Base-by-base conservation (phyloP, 2,113 vertebrate genomes). In the Proterorhinus semilunaris region DNA sequence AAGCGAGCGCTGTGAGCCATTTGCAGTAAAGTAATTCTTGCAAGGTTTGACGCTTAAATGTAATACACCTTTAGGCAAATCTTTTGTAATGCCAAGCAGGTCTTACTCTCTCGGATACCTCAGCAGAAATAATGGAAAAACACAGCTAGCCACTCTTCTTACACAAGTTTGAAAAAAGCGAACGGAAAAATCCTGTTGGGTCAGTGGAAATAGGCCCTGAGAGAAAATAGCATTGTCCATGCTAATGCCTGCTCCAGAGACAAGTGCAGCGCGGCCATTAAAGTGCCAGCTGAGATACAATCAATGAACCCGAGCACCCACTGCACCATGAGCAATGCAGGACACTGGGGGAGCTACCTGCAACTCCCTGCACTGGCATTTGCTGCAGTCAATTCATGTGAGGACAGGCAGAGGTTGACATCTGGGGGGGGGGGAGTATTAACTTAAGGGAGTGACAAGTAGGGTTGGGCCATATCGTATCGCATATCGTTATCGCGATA, bases 151-250 rank as follows among this genome's bases (percentile, higher is more conserved):
- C 69, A 47, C 88, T 75, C 36, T 81, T 89, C 79, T 91, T 93
- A 85, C 90, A 83, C 89, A 80, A 84, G 74, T 91, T 86, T 75
- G 74, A 86, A 84, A 36, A 87, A 88, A 91, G 87, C 76, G 74
- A 93, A 88, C 69, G 87, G 91, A 94, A 94, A 91, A 96, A 92
- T 93, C 79, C 83, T 79, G 78, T 83, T 86, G 52, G 75, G 81
- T 80, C 82, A 92, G 82, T 93, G 92, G 93, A 94, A 95, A 93
- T 90, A 92, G 84, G 83, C 89, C 91, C 82, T 87, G 90, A 90
- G 91, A 92, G 91, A 90, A 90, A 94, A 93, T 93, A 92, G 92
- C 86, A 61, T 91, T 89, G 83, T 83, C 76, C 71, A 91, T 92
- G 90, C 87, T 90, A 84, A 85, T 92, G 91, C 79, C 58, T 70